A percentile compares a stretch with the other conserved stretches of the same genome.
Conservation (phyloP, 2,113 vertebrate species). For the Perognathus longimembris region DNA sequence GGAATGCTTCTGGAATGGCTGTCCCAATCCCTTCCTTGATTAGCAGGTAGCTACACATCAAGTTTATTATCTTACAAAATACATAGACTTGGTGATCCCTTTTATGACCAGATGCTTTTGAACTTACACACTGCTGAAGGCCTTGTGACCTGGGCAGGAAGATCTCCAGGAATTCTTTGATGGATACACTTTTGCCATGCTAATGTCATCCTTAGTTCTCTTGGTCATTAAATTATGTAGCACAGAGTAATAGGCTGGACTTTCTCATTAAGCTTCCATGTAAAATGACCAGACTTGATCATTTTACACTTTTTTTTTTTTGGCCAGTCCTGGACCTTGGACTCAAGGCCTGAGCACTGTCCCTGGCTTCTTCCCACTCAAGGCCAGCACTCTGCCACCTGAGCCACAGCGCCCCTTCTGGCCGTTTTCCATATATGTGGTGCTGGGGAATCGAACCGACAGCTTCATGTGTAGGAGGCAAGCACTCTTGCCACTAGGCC, state of each 20-base stretch:
- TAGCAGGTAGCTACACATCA: not conserved
- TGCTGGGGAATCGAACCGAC: no score
- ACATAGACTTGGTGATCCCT: not conserved
- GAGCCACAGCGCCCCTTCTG: no score
- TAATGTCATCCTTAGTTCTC: not conserved
- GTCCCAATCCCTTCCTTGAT: not conserved
- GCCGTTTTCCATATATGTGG: no score
- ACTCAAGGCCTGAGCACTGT: no score
- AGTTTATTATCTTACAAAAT: not conserved
- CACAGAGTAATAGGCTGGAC: not conserved
- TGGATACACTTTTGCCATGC: slow-evolving; percentile 7
- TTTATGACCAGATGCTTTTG: not conserved
- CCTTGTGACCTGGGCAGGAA: not conserved
- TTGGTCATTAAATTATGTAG: slow-evolving; percentile 38
- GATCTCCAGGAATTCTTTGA: slow-evolving; percentile 19
- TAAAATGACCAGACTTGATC: no score
- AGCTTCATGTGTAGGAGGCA: no score
- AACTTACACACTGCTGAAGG: not conserved
- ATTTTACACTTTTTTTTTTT: no score
- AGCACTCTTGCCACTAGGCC: no score
- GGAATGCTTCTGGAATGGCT: not conserved
- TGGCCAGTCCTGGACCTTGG: no score
- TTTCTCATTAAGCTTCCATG: not conserved
- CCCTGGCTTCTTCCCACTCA: no score
- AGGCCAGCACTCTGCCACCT: no score